Percentiles rank a stretch among this genome's conserved stretches.
These are phyloP conservation scores for Eristalis tenax DNA, from an alignment of 2,888 invertebrate genomes.

Conservation along the genomic window DNA sequence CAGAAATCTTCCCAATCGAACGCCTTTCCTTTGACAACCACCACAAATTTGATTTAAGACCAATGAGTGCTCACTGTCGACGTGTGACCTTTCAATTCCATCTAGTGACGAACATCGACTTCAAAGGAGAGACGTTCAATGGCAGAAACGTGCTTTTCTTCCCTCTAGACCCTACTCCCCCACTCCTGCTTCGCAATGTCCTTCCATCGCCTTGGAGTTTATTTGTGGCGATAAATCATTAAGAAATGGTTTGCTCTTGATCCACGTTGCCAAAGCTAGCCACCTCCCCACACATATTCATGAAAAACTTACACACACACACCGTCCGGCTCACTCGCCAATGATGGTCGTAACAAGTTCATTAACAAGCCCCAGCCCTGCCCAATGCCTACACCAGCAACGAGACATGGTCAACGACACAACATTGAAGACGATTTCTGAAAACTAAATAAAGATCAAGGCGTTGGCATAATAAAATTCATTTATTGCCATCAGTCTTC, in stretches of 20 bases:
- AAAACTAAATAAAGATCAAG: conserved; percentile 8
- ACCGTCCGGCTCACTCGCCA: neutral
- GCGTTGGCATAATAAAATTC: conserved; percentile 29
- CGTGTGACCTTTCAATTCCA: neutral
- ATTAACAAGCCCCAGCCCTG: neutral
- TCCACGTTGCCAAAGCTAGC: neutral
- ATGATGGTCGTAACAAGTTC: neutral
- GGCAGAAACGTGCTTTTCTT: neutral
- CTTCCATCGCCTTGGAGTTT: neutral
- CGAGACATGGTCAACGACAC: neutral
- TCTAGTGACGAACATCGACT: neutral
- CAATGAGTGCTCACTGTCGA: neutral
- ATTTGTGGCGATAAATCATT: neutral
- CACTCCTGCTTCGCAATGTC: too few relatives aligned
- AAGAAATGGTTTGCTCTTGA: neutral
- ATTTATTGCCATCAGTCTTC: conserved; percentile 22
- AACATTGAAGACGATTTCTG: conserved; percentile 1
- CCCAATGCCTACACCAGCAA: neutral
- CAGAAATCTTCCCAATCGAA: too few relatives aligned
- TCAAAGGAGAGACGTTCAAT: neutral
- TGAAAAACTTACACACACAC: neutral
- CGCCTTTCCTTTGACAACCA: too few relatives aligned
- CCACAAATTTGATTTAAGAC: too few relatives aligned
- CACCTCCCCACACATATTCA: neutral
- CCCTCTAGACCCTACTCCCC: neutral